Base-by-base conservation (phyloP, 1,140 invertebrate genomes). In the Lutraria rhynchaena region DNA sequence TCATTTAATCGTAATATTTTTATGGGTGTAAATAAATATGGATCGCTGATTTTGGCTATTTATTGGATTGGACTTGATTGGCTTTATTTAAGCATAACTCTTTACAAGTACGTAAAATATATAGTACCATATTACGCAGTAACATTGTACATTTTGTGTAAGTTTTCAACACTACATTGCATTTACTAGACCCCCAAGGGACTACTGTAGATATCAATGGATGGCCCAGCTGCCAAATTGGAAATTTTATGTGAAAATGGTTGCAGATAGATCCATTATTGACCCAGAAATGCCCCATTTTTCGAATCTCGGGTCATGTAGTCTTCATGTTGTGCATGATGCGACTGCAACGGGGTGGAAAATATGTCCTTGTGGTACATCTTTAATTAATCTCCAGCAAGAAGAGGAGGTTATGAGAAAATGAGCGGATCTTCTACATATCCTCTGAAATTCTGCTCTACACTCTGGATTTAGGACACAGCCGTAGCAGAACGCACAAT, bases 391-490 rank as follows among this genome's bases (percentile, higher is more conserved):
- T 92, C 93, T 17, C 92, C 93, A 77, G 70, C 91, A 19, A 93
- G 92, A 90, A 94, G 94, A 0, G 93, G 94, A 86, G 85, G 90
- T 94, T 58, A 95, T 95, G 49, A 89, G 94, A 58, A 92, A 94
- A 65, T n/a, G 80, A 73, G 85, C 58, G 55, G 71, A 81, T n/a
- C 46, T 44, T 9, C 13, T 7, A 31, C 33, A 41, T 82, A 61
- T 73, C 58, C 60, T n/a, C n/a, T 63, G 51, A n/a, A 29, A 22
- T 67, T 80, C 51, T 83, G 76, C 31, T 37, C 24, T 17, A 53
- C 53, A 15, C 9, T 58, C 22, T 78, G 75, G 61, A 29, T 78
- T 22, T 58, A 78, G 55, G 57, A 78, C 33, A 44, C 67, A 9
- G 37, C 75, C 19, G 60, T 78, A 19, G 57, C 57, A 29, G 58